Evolutionary conservation across 2,888 invertebrate genomes (phyloP), one percentile per base, ranked within the genome.

Genomic region (Ophioninae sp.): DNA sequence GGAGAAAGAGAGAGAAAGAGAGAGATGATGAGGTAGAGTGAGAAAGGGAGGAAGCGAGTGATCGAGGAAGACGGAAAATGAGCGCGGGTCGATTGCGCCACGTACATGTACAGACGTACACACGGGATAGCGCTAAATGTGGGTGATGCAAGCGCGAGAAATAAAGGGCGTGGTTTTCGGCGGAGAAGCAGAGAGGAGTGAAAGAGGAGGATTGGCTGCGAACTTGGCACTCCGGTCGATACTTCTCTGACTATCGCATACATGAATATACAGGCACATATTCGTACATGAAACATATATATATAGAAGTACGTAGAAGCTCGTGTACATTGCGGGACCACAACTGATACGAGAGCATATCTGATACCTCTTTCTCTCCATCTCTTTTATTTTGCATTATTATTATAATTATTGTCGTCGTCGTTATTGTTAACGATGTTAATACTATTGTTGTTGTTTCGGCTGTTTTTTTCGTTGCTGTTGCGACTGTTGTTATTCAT

Each of bases 111-210:
- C 23, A 17, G 10, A 10, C 56, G 41, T 21, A 37, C 13, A 50
- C 8, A 62, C 56, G 62, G 41, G 68, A 82, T 79, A 83, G 86
- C 88, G 88, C 89, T 88, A 91, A 88, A 92, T 89, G 90, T 87
- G 89, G 90, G 89, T 91, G 91, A 91, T 91, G 90, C 89, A 90
- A 89, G 90, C 91, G 91, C 90, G 91, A 79, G 79, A 92, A 92
- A 92, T 93, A 92, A 93, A 93, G 93, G 93, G 93, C 93, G 93
- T 93, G 93, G 93, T 93, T 92, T 93, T 91, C 68, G 90, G 89
- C 89, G 91, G 90, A 89, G 90, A 86, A 81, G 81, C 61, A 72
- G 81, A 81, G 83, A 80, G 77, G 75, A 81, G 68, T 59, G 79
- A 84, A 84, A 74, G 84, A 81, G 91, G 90, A 90, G 92, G 93